Evolutionary conservation across 2,888 invertebrate genomes (phyloP).

Genomic region (Dryadula phaetusa): DNA sequence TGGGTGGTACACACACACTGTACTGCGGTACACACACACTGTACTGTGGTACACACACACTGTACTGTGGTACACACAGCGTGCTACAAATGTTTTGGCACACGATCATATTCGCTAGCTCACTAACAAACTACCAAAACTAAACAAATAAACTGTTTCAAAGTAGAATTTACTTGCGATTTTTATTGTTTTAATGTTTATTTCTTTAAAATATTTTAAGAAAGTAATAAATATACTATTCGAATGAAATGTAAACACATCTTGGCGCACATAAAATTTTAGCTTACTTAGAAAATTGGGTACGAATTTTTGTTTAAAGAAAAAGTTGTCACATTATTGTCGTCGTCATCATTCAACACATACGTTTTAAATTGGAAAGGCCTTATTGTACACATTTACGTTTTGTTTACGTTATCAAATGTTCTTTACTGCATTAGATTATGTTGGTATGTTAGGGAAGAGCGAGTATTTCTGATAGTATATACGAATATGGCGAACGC

Average conservation of each 20-base stretch:
- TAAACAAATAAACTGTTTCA: constrained; percentile 11
- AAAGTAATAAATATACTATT: background rate
- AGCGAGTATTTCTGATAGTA: background rate
- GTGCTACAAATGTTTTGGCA: constrained; percentile 30
- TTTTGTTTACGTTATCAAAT: background rate
- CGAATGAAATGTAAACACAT: background rate
- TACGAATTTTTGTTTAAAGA: too few species aligned
- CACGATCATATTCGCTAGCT: constrained; percentile 5
- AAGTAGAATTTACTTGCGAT: background rate
- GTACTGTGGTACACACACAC: too few species aligned
- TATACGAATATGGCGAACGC: constrained; percentile 8
- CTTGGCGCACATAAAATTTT: too few species aligned
- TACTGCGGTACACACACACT: too few species aligned
- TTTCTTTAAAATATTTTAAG: constrained; percentile 14
- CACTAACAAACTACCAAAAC: background rate
- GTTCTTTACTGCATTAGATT: background rate
- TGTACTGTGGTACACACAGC: too few species aligned
- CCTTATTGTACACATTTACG: too few species aligned
- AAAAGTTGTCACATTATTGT: too few species aligned
- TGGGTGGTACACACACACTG: background rate
- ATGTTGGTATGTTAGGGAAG: background rate
- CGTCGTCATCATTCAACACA: too few species aligned
- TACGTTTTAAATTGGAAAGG: too few species aligned
- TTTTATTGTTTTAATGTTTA: constrained; percentile 13
- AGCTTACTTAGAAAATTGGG: too few species aligned